Base-by-base conservation (phyloP, 2,797 vertebrate genomes). In the Spinus olivaceus region DNA sequence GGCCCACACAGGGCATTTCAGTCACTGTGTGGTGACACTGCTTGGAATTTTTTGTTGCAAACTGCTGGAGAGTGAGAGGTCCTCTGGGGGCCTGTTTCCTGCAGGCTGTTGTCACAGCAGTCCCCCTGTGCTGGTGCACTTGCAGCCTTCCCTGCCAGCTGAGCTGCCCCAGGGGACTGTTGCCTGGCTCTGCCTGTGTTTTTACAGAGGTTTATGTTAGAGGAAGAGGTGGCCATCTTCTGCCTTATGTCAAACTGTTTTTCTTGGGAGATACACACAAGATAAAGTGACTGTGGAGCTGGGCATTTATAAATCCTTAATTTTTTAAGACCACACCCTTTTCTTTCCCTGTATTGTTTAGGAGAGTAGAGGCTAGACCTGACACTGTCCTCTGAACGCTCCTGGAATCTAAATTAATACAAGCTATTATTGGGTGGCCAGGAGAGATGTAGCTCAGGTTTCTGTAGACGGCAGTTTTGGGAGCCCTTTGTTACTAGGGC, bases 401-500 rank as follows among this genome's bases (percentile, higher is more conserved):
- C 13, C 14, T 20, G n/a, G 71, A 89, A 87, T 97, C 53, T 49
- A 73, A 94, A 94, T 84, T 87, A 87, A 82, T 74, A n/a, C 1
- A 6, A 74, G 65, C 76, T 87, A 64, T 89, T 86, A 78, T 49
- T 88, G 60, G 49, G 50, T 71, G 64, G 33, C 78, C 42, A 67
- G 81, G 74, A 77, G 54, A 85, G 78, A 66, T 61, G 49, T 64
- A 74, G 88, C 78, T 94, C 90, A 78, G 54, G 67, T 89, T 95
- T 93, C 92, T 81, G 39, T 15, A 76, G 91, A 74, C 73, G 70
- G 49, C 42, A 61, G 66, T 88, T 95, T 94, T 84, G 57, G 28
- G 64, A 86, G 81, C 64, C 63, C 69, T 92, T 74, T 46, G 79
- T 96, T 89, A 63, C 92, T 32, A 78, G 64, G 82, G 88, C 74